These are phyloP conservation scores for Bedellia somnulentella DNA, from an alignment of 2,888 invertebrate species.

Conservation along the genomic window DNA sequence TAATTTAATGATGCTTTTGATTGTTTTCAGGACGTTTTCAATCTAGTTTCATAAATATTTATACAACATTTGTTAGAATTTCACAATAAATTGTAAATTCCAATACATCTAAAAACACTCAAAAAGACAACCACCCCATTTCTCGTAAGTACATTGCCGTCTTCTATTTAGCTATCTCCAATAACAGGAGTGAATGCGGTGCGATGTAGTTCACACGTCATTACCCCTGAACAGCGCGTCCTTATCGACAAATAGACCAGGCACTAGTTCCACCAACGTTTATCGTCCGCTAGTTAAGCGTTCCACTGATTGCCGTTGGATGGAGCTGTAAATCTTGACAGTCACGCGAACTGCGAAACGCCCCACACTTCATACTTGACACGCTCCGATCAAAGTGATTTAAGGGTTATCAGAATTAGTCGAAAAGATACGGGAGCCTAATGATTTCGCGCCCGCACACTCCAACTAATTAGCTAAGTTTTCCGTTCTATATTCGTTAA, in stretches of 20 bases:
- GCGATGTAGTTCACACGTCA: constrained; percentile 3
- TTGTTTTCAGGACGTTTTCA: background rate
- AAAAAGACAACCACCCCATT: no score
- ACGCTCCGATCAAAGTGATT: constrained; percentile 3
- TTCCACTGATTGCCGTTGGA: constrained; percentile 53
- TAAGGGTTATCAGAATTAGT: background rate
- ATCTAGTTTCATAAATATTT: background rate
- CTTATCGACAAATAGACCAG: constrained; percentile 4
- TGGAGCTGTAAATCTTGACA: constrained; percentile 51
- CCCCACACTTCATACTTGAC: constrained; percentile 9
- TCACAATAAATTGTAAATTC: no score
- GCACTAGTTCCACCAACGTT: constrained; percentile 25
- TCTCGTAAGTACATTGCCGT: no score
- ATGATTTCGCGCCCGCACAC: background rate
- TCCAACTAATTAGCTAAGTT: background rate
- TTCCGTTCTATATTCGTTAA: background rate
- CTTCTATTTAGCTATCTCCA: background rate
- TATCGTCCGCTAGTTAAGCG: constrained; percentile 55
- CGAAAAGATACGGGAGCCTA: constrained; percentile 1
- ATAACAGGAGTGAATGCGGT: background rate
- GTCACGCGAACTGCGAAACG: constrained; percentile 51
- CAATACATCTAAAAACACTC: no score
- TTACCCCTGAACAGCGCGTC: constrained; percentile 1
- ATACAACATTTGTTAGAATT: background rate
- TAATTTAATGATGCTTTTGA: no score